Evolutionary conservation across 2,888 invertebrate genomes (phyloP), one percentile per base, ranked within the genome.

Genomic region (Choreutis nemorana): DNA sequence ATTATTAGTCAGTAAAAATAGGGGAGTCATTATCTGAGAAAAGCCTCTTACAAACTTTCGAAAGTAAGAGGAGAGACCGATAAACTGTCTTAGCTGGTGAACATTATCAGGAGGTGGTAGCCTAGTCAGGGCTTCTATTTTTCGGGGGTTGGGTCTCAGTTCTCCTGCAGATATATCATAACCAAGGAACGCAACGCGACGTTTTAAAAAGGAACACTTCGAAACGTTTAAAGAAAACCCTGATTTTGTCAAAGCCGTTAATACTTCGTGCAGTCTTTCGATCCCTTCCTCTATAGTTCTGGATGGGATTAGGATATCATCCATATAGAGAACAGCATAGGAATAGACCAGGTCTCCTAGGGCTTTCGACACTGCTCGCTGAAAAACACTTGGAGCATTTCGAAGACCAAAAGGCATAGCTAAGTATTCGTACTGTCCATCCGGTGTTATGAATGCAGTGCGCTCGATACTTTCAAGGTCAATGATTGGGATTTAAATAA

Each of bases 351-450:
- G 26, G 12, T 33, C 34, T 3, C 37, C 35, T 11, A 37, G 23
- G 15, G 37, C 37, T 4, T 23, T 30, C 21, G 24, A 30, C 9
- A 36, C 26, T 12, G 36, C 34, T 10, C 36, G 20, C 14, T 36
- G 36, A 21, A 22, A 34, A 7, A 35, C 32, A 4, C 30, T 15
- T 5, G 28, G 27, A 9, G 35, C 35, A 23, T 35, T 35, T 18
- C 20, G 5, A 5, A 18, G 8, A 7, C 20, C 44, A 29, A 42
- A 45, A 1, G 44, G 42, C 42, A 45, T 48, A 4, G 34, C 25
- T 2, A 42, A 25, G 8, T 18, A 18, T 8, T 18, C 20, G 8
- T 18, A 18, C 20, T 18, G 8, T 7, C 6, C 23, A 5, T 23
- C 23, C 6, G 20, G 20, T 6, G 20, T 18, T 18, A 18, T 8